Evolutionary conservation across 2,888 invertebrate genomes (phyloP).

Genomic region (Pristionchus fissidentatus): DNA sequence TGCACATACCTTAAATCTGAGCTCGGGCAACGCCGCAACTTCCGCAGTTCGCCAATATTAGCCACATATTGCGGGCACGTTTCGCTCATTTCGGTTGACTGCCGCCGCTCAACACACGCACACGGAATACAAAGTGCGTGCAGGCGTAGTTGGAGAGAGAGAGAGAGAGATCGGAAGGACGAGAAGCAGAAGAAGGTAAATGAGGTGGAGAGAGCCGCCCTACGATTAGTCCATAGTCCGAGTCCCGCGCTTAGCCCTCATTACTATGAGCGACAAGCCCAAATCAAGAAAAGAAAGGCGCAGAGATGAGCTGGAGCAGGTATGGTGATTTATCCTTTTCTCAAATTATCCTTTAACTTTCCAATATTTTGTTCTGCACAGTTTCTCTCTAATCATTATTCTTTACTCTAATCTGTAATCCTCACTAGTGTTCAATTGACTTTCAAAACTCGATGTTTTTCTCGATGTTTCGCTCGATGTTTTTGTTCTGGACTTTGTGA

Average conservation of each 20-base stretch:
- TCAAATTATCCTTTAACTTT: too few species aligned
- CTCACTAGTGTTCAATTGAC: too few species aligned
- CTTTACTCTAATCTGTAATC: too few species aligned
- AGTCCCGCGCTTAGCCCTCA: neutral
- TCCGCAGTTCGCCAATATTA: constrained; percentile 37
- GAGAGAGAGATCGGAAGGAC: neutral
- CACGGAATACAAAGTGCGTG: constrained; percentile 10
- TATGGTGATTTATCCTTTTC: too few species aligned
- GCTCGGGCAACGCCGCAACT: too few species aligned
- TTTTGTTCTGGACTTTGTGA: too few species aligned
- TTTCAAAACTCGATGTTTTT: too few species aligned
- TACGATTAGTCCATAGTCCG: constrained; percentile 21
- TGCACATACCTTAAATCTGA: too few species aligned
- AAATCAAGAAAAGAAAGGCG: neutral
- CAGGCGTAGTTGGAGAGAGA: constrained; percentile 2
- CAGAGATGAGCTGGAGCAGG: constrained; percentile 46
- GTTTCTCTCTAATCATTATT: too few species aligned
- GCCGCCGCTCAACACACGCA: neutral
- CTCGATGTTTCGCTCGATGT: too few species aligned
- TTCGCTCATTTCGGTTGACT: neutral
- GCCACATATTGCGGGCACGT: neutral
- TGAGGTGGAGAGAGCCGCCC: neutral
- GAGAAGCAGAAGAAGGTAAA: neutral
- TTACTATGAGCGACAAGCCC: too few species aligned
- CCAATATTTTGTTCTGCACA: neutral